phyloP scores from a whole-genome alignment of 2,113 vertebrate genomes.

The Amia ocellicauda region DNA sequence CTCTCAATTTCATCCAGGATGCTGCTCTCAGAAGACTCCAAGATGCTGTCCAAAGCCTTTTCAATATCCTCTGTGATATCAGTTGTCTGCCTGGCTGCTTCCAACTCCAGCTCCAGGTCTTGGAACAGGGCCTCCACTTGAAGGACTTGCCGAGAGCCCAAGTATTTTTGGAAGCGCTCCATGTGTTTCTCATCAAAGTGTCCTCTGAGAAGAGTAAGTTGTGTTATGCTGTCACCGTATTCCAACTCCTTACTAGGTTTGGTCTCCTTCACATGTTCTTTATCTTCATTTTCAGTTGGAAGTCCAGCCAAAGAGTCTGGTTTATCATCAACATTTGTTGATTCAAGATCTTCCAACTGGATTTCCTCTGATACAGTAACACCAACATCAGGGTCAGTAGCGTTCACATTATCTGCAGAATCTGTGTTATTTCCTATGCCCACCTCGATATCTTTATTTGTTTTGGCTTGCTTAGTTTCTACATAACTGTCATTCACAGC shows the following conservation, averaged over 20 bases:
- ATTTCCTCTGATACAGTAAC: background rate
- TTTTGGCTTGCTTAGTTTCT: background rate
- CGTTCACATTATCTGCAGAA: background rate
- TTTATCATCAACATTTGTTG: background rate
- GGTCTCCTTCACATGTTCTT: background rate
- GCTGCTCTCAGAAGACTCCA: conserved; percentile 72
- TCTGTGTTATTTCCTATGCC: background rate
- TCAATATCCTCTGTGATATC: conserved; percentile 61
- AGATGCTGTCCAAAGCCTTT: conserved; percentile 72
- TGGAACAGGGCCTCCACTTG: conserved; percentile 79
- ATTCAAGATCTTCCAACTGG: background rate
- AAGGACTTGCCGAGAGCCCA: conserved; percentile 64
- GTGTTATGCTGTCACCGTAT: conserved; percentile 56
- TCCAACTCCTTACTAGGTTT: conserved; percentile 33
- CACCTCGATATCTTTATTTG: background rate
- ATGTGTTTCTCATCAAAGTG: conserved; percentile 72
- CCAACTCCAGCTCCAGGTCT: conserved; percentile 73
- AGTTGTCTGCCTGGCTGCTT: conserved; percentile 49
- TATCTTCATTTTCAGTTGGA: background rate
- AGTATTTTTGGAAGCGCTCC: conserved; percentile 63
- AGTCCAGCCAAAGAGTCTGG: background rate
- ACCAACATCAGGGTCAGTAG: background rate
- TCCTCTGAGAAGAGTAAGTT: conserved; percentile 64
- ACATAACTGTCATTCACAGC: background rate
- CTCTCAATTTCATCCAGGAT: conserved; percentile 77